Evolutionary conservation across 1,140 invertebrate species (phyloP), one percentile per base, ranked within the genome.

Genomic region (Ptiloglossa arizonensis): DNA sequence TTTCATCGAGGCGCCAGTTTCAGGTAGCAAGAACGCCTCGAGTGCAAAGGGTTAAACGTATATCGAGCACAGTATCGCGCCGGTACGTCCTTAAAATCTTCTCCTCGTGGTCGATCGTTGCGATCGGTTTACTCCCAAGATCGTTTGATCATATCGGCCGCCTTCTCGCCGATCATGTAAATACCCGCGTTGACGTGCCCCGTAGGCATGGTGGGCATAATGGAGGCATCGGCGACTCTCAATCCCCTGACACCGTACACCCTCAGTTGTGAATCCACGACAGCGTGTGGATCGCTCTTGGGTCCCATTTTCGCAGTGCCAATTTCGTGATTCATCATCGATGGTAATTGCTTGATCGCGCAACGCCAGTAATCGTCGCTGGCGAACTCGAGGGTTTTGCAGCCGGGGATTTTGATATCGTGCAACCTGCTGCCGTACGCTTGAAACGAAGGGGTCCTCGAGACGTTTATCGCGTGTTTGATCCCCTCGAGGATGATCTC

Each of bases 121-220:
- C n/a, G 22, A 22, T 9, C 6, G 6, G n/a, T 38, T 38, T 44
- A 75, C 19, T 79, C 59, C 91, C 90, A 92, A 5, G 66, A 85
- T 72, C 85, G 46, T 57, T 95, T 96, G 38, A 98, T 96, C 87
- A 98, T 93, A 89, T 97, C 96, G 0, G 97, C 95, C 0, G 94
- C 96, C 88, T 97, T 97, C 90, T 98, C 97, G 0, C 94, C 97
- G 59, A 98, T 96, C 97, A 98, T 98, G 56, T 95, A 94, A 4
- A 96, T 94, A 0, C 95, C 94, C 0, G 95, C 96, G 77, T 95
- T 96, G 0, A 95, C 95, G 86, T 97, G 96, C 1, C 95, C 96
- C 5, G 93, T 93, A 15, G 95, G 93, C n/a, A 96, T 93, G 3
- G 90, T 91, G 0, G 97, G 97, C 91, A 97, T 96, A 0, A 97